Percentiles rank a stretch among this genome's conserved stretches.
Evolutionary conservation across 2,888 invertebrate genomes (phyloP).

Genomic region (Megamerina dolium): DNA sequence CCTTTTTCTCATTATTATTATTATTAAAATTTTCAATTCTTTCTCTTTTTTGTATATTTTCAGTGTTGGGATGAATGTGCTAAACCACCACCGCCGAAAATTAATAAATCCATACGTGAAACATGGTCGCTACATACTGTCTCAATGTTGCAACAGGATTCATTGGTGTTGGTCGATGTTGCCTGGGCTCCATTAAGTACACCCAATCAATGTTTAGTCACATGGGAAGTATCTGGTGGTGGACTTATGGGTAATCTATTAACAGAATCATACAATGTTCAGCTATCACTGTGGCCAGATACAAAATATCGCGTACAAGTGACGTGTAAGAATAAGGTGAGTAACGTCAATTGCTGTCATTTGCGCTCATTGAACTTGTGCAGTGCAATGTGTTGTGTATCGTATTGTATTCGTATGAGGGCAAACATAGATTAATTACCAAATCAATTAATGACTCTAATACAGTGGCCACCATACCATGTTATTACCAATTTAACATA

Average conservation of each 20-base stretch:
- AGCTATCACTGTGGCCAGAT: slow-evolving; percentile 48
- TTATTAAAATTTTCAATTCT: too few species aligned
- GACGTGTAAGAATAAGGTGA: slow-evolving; percentile 49
- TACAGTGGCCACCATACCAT: too few species aligned
- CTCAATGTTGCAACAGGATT: slow-evolving; percentile 46
- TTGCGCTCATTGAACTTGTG: too few species aligned
- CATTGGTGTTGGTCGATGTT: slow-evolving; percentile 46
- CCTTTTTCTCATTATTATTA: too few species aligned
- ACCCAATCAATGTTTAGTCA: slow-evolving; percentile 46
- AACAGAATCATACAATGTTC: slow-evolving; percentile 47
- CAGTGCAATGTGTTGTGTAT: too few species aligned
- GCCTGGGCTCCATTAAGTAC: slow-evolving; percentile 42
- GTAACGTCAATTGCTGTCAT: too few species aligned
- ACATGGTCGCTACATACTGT: slow-evolving; percentile 43
- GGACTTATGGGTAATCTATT: slow-evolving; percentile 48
- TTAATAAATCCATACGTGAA: slow-evolving; percentile 40
- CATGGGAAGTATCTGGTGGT: slow-evolving; percentile 49
- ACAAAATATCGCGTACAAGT: slow-evolving; percentile 49
- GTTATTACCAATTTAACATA: too few species aligned
- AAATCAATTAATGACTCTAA: too few species aligned
- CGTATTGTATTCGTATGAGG: too few species aligned
- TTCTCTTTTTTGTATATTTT: too few species aligned
- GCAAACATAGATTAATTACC: too few species aligned
- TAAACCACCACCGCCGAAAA: slow-evolving; percentile 36
- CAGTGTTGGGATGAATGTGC: slow-evolving; percentile 48